phyloP scores from a whole-genome alignment of 2,888 invertebrate genomes.

The Herminia tarsipennalis region DNA sequence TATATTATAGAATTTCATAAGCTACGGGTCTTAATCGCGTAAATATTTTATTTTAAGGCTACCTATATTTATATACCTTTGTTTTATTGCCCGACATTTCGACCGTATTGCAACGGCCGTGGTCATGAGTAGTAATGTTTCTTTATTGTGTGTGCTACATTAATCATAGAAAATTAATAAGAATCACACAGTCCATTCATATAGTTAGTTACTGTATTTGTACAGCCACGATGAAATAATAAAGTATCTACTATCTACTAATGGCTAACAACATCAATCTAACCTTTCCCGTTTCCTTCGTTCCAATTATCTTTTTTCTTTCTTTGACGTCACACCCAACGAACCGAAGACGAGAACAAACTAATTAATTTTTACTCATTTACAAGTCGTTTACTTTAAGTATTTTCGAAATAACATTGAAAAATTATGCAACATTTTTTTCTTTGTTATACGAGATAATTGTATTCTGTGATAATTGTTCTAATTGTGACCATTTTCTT shows the following conservation, averaged over 20 bases:
- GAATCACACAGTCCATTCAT: slow-evolving; percentile 19
- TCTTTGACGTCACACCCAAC: slow-evolving; percentile 52
- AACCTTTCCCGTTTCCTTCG: slow-evolving; percentile 51
- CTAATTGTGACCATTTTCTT: slow-evolving; percentile 35
- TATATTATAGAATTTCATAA: too few species aligned
- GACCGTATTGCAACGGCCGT: too few species aligned
- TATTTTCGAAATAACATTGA: slow-evolving; percentile 42
- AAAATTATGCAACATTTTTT: slow-evolving; percentile 43
- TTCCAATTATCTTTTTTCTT: slow-evolving; percentile 66
- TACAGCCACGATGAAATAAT: slow-evolving; percentile 29
- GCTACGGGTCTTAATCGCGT: too few species aligned
- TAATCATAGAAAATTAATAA: slow-evolving; percentile 19
- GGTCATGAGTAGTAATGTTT: not conserved
- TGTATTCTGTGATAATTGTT: slow-evolving; percentile 31
- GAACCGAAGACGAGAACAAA: slow-evolving; percentile 53
- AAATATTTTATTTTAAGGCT: too few species aligned
- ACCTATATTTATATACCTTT: too few species aligned
- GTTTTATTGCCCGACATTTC: too few species aligned
- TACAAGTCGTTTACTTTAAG: slow-evolving; percentile 62
- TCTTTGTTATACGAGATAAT: slow-evolving; percentile 31
- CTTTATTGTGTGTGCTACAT: not conserved
- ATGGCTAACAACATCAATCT: slow-evolving; percentile 57
- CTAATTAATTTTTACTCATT: slow-evolving; percentile 77
- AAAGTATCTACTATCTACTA: slow-evolving; percentile 49
- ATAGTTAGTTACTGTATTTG: slow-evolving; percentile 26